Evolutionary conservation across 2,888 invertebrate genomes (phyloP).

Genomic region (Drosophila emarginata): DNA sequence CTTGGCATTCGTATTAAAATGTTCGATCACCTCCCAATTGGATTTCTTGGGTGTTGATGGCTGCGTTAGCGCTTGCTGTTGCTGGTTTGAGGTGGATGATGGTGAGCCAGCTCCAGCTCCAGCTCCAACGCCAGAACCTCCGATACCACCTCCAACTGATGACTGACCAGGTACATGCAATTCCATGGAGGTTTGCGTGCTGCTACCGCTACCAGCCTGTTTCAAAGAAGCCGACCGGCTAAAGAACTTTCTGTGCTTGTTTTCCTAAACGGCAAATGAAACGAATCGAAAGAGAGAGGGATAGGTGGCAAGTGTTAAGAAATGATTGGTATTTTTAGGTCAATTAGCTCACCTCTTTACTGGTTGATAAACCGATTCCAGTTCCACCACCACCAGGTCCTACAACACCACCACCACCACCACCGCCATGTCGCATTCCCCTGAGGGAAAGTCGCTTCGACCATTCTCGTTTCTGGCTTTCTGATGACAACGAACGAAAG

Average conservation of each 20-base stretch:
- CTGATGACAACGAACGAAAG: conserved; percentile 87
- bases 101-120: conserved; percentile 34
- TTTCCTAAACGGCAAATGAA: conserved; percentile 24
- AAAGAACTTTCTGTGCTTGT: conserved; percentile 81
- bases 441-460: conserved; percentile 89
- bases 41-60: conserved; percentile 89
- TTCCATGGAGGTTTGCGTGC: conserved; percentile 79
- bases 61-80: conserved; percentile 82
- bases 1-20: conserved; percentile 87
- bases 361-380: conserved; percentile 83
- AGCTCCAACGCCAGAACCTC: conserved; percentile 25
- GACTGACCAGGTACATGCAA: conserved; percentile 76
- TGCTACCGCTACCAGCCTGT: conserved; percentile 81
- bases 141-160: conserved; percentile 39
- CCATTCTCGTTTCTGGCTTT: conserved; percentile 88
- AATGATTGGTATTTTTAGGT: conserved; percentile 20
- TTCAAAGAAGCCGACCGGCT: conserved; percentile 85
- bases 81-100: conserved; percentile 17
- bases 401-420: conserved; percentile 79
- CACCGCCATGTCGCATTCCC: conserved; percentile 85
- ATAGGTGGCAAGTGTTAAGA: conserved; percentile 4
- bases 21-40: conserved; percentile 96
- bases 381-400: conserved; percentile 82
- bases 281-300: neutral
- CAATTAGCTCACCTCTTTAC: conserved; percentile 75